phyloP scores from a whole-genome alignment of 1,140 invertebrate genomes.

The Atta texana region DNA sequence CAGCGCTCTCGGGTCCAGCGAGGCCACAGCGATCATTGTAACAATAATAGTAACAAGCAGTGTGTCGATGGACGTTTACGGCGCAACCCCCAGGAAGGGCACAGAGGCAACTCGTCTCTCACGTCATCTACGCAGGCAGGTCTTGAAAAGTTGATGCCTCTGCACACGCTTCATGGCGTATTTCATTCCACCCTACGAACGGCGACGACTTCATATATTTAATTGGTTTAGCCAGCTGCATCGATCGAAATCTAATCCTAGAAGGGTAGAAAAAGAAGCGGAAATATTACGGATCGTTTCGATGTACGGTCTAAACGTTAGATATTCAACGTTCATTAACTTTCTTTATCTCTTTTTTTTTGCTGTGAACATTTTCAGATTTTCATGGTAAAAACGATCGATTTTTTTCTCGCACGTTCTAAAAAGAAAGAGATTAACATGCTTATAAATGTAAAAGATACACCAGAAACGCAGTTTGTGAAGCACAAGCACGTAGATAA shows the following conservation, averaged over 20 bases:
- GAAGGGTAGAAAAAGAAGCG: constrained; percentile 1
- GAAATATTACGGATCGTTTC: constrained; percentile 29
- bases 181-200: constrained; percentile 56
- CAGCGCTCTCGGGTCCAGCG: constrained; percentile 29
- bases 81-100: constrained; percentile 13
- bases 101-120: neutral
- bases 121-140: constrained; percentile 25
- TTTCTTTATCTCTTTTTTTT: constrained; percentile 22
- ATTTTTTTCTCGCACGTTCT: constrained; percentile 3
- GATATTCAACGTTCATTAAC: constrained; percentile 16
- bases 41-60: constrained; percentile 45
- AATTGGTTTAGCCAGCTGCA: constrained; percentile 30
- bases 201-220: constrained; percentile 50
- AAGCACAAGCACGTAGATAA: constrained; percentile 35
- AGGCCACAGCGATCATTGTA: constrained; percentile 34
- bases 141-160: constrained; percentile 51
- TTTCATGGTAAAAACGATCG: neutral
- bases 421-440: constrained; percentile 1
- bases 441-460: constrained; percentile 5
- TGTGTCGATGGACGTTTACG: constrained; percentile 7
- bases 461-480: constrained; percentile 7
- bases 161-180: constrained; percentile 39
- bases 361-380: constrained; percentile 8
- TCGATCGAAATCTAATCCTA: constrained; percentile 26
- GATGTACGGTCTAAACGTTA: neutral